Conservation (phyloP, 2,888 invertebrate genomes). For the Druceiella hillmani region DNA sequence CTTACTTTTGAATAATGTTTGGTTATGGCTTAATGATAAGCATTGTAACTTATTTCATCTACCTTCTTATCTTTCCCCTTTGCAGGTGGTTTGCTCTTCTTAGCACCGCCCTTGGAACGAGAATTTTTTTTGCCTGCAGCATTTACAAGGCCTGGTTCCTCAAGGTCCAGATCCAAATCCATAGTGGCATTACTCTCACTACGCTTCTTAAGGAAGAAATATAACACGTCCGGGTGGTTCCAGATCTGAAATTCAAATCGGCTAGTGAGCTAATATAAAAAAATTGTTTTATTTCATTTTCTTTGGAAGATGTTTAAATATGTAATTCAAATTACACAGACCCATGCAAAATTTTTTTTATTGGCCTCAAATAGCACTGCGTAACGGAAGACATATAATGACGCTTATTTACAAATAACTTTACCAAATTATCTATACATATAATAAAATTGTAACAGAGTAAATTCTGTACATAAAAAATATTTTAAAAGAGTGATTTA, state of each 20-base stretch:
- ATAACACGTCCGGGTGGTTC: constrained; percentile 92
- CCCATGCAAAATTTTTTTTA: too few species aligned
- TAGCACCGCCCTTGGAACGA: constrained; percentile 32
- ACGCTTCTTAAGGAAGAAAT: constrained; percentile 79
- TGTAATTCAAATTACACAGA: too few species aligned
- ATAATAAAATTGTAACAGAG: too few species aligned
- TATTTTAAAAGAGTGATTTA: too few species aligned
- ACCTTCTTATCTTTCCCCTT: constrained; percentile 31
- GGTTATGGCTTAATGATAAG: constrained; percentile 4
- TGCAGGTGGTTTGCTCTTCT: constrained; percentile 31
- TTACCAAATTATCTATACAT: too few species aligned
- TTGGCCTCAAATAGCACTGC: too few species aligned
- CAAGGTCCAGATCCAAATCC: constrained; percentile 73
- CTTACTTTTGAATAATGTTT: too few species aligned
- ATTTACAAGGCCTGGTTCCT: constrained; percentile 61
- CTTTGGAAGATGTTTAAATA: too few species aligned
- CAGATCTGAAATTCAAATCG: constrained; percentile 58
- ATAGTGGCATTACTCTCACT: constrained; percentile 67
- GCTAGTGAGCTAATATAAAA: constrained; percentile 1
- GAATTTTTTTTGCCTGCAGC: too few species aligned
- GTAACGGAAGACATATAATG: too few species aligned
- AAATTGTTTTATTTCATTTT: not conserved
- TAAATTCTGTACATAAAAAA: too few species aligned
- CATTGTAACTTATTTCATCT: constrained; percentile 18
- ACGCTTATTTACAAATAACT: too few species aligned